Evolutionary conservation across 2,113 vertebrate genomes (phyloP).

Genomic region (Symphodus melops): DNA sequence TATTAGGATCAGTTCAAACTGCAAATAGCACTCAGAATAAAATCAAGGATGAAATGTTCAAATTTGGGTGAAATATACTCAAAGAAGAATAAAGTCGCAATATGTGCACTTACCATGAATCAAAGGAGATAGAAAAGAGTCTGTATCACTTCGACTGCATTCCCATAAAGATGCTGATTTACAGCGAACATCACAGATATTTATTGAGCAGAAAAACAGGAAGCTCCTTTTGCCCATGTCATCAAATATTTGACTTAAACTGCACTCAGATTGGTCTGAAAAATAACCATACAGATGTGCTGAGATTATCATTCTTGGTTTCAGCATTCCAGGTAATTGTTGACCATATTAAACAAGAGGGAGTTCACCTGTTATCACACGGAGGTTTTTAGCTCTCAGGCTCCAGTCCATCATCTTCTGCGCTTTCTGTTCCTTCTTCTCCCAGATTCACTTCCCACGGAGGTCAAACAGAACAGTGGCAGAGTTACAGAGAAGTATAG

Average conservation of each 20-base stretch:
- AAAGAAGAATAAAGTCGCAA: not conserved
- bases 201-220: slow-evolving; percentile 12
- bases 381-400: not conserved
- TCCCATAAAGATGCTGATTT: not conserved
- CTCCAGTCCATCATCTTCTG: not conserved
- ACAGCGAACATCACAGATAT: no score
- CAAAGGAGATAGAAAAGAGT: not conserved
- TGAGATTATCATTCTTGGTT: no score
- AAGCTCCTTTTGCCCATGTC: not conserved
- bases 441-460: slow-evolving; percentile 13
- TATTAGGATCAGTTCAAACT: not conserved
- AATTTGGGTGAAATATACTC: not conserved
- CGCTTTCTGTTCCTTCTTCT: slow-evolving; percentile 44
- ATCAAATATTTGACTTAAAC: slow-evolving; percentile 6
- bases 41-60: not conserved
- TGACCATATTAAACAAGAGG: not conserved
- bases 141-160: not conserved
- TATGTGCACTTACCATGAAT: slow-evolving; percentile 3
- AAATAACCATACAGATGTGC: not conserved
- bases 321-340: not conserved
- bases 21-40: no score
- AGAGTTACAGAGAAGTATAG: not conserved
- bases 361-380: no score
- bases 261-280: not conserved
- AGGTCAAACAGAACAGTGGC: not conserved